Evolutionary conservation across 2,797 vertebrate genomes (phyloP), one percentile per base, ranked within the genome.

Genomic region (Sylvia borin): DNA sequence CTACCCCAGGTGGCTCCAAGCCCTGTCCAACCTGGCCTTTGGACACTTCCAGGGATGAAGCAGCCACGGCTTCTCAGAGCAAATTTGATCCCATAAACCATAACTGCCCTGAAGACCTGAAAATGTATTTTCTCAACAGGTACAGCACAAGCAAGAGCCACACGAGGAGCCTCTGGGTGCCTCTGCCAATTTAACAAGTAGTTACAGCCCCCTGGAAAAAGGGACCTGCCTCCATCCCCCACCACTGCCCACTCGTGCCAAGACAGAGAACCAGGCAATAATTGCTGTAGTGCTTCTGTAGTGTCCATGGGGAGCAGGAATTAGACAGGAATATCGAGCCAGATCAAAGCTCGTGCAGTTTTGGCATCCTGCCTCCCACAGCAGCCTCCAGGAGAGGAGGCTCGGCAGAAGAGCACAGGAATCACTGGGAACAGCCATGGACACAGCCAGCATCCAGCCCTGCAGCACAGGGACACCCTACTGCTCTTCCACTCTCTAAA

Each of bases 161-260:
- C 66, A 65, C 36, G 31, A 0, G 0, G 51, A 58, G 60, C 47
- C 51, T 11, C 36, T 0, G 10, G 60, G 3, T 60, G 61, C 43
- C 73, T 75, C 64, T 84, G 64, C 65, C 64, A 26, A 48, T 1
- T 42, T 26, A 9, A 31, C 0, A 20, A 24, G 29, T 4, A 11
- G 32, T 2, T 29, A 36, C 66, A 91, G 73, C 57, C 70, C 72
- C 31, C 58, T 48, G 62, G 47, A 38, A 85, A 40, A 58, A 21
- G 9, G 20, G 43, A 26, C 66, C 55, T 58, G 36, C 50, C 54
- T 51, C 68, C 47, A 27, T 4, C 25, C 21, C 34, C 65, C 19
- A 38, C 10, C 68, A 36, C 55, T 1, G 4, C 10, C 54, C 1
- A 2, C 5, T 54, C 0, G 0, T 31, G 40, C 79, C 27, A 8